phyloP scores from a whole-genome alignment of 2,888 invertebrate genomes.

The Erebia aethiops region DNA sequence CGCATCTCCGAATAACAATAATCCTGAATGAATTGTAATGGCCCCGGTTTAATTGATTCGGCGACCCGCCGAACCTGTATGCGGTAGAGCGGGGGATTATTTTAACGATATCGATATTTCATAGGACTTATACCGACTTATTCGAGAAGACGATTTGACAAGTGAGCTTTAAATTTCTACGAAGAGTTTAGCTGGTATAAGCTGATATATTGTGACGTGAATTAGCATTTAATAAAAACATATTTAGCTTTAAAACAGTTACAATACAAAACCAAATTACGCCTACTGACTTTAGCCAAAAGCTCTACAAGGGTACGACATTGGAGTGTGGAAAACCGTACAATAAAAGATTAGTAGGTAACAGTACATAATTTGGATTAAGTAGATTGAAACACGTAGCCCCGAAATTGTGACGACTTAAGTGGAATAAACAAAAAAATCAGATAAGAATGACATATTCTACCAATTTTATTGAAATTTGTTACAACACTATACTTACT shows the following conservation, averaged over 20 bases:
- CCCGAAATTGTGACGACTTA: background rate
- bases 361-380: no score
- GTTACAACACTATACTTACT: conserved; percentile 17
- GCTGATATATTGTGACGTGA: conserved; percentile 18
- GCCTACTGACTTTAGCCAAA: background rate
- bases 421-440: background rate
- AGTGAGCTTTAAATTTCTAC: conserved; percentile 30
- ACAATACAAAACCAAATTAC: background rate
- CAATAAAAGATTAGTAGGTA: background rate
- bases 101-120: conserved; percentile 45
- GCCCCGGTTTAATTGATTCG: conserved; percentile 70
- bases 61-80: conserved; percentile 60
- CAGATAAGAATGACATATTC: no score
- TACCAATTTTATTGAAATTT: background rate
- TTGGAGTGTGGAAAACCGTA: background rate
- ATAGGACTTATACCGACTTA: conserved; percentile 36
- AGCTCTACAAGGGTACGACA: background rate
- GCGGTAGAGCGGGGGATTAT: conserved; percentile 45
- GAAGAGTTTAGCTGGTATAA: conserved; percentile 18
- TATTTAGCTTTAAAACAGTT: background rate
- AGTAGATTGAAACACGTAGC: no score
- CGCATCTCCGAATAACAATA: conserved; percentile 68
- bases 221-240: conserved; percentile 9
- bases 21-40: conserved; percentile 78
- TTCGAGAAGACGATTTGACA: conserved; percentile 35